phyloP scores from a whole-genome alignment of 2,113 vertebrate species.

The Tetrax tetrax region DNA sequence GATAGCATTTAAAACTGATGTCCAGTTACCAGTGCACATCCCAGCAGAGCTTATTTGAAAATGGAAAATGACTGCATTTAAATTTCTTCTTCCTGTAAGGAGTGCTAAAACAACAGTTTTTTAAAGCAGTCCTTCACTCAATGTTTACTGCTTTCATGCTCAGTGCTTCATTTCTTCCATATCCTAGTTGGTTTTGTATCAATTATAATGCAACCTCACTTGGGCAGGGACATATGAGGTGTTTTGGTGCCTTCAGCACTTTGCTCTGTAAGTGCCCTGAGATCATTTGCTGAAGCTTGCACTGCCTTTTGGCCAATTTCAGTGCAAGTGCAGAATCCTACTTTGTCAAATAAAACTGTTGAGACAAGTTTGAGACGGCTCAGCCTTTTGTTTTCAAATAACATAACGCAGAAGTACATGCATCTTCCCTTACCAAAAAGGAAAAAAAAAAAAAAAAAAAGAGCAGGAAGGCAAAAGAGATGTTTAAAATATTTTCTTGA shows the following conservation, averaged over 20 bases:
- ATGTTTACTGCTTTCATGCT: neutral
- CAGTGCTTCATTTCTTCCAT: neutral
- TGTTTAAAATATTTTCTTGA: slow-evolving; percentile 44
- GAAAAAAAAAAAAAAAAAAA: neutral
- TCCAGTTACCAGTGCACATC: neutral
- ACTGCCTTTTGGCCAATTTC: neutral
- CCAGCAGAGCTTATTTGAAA: neutral
- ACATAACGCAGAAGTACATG: neutral
- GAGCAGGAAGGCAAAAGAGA: slow-evolving; percentile 26
- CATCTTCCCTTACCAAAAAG: neutral
- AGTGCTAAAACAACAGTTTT: neutral
- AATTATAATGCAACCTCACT: neutral
- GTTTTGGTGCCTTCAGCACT: neutral
- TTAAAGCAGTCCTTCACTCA: neutral
- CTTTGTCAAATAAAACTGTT: neutral
- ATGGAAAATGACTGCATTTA: neutral
- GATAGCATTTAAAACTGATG: neutral
- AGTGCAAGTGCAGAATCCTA: neutral
- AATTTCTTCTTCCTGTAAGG: neutral
- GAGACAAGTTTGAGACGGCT: neutral
- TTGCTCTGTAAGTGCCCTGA: neutral
- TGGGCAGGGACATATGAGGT: neutral
- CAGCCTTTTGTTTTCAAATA: slow-evolving; percentile 19
- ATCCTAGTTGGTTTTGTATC: neutral
- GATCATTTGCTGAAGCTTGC: neutral